A percentile compares a stretch with the other conserved stretches of the same genome.
Conservation (phyloP, 2,797 vertebrate species). For the Zenarchopterus dispar region DNA sequence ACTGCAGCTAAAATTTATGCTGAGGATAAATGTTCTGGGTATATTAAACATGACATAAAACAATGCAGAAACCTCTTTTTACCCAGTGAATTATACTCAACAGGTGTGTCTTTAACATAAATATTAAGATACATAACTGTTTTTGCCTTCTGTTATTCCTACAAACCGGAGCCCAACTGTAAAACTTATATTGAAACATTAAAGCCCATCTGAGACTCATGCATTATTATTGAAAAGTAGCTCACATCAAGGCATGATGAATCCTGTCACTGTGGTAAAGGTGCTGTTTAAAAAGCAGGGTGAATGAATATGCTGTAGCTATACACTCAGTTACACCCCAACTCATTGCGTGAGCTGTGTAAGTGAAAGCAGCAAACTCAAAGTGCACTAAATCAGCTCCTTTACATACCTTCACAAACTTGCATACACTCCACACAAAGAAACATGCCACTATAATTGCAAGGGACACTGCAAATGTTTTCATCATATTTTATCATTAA, state of each 20-base stretch:
- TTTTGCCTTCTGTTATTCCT: not conserved
- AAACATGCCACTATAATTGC: too few species aligned
- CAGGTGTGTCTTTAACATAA: constrained; percentile 27
- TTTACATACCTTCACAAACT: not conserved
- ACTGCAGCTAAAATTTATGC: constrained; percentile 30
- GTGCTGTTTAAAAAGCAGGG: constrained; percentile 1
- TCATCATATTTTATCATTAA: not conserved
- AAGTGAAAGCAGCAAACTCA: not conserved
- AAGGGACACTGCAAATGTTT: not conserved
- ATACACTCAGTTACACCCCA: constrained; percentile 17
- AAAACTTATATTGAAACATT: constrained; percentile 16
- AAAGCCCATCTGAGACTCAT: constrained; percentile 7
- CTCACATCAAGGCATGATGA: constrained; percentile 29
- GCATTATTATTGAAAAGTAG: constrained; percentile 26
- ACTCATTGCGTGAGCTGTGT: not conserved
- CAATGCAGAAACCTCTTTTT: not conserved
- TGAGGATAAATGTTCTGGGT: constrained; percentile 36
- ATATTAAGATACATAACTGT: not conserved
- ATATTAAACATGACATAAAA: constrained; percentile 42
- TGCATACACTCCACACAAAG: too few species aligned
- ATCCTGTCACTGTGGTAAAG: constrained; percentile 35
- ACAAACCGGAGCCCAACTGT: constrained; percentile 1
- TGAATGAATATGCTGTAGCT: constrained; percentile 21
- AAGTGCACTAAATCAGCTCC: not conserved
- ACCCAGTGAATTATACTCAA: constrained; percentile 1